Evolutionary conservation across 1,140 invertebrate genomes (phyloP).

Genomic region (Dendrolimus punctatus): DNA sequence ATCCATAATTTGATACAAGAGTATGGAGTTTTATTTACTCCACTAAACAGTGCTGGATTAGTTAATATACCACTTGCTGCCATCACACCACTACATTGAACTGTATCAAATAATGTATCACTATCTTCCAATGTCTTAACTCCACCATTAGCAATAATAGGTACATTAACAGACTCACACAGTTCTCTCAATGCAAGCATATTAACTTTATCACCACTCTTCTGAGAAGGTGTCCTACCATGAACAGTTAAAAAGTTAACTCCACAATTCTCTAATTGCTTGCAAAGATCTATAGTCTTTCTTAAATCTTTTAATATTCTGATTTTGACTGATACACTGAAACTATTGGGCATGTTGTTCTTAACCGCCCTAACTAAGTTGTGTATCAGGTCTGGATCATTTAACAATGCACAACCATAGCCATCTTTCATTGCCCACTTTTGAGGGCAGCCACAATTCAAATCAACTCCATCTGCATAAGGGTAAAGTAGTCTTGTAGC

Average conservation of each 20-base stretch:
- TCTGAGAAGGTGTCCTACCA: conserved; percentile 88
- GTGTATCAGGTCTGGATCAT: conserved; percentile 86
- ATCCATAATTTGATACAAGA: conserved; percentile 91
- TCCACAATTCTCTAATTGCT: conserved; percentile 86
- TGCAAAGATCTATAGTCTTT: conserved; percentile 74
- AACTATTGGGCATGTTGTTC: conserved; percentile 80
- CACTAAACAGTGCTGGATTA: conserved; percentile 92
- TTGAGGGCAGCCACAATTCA: conserved; percentile 98
- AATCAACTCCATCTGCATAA: conserved; percentile 92
- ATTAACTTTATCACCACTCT: conserved; percentile 85
- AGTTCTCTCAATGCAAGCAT: conserved; percentile 81
- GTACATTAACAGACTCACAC: conserved; percentile 81
- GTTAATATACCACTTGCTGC: conserved; percentile 89
- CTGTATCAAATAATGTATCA: conserved; percentile 74
- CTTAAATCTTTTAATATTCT: conserved; percentile 76
- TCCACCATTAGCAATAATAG: conserved; percentile 94
- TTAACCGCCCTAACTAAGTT: conserved; percentile 86
- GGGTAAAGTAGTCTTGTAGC: conserved; percentile 88
- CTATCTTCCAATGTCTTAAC: conserved; percentile 83
- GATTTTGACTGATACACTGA: conserved; percentile 95
- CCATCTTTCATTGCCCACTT: conserved; percentile 94
- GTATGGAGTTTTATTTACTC: conserved; percentile 78
- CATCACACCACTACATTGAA: conserved; percentile 90
- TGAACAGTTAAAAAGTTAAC: conserved; percentile 93
- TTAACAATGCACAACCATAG: conserved; percentile 89